Percentiles rank a stretch among this genome's conserved stretches.
Conservation (phyloP, 2,888 invertebrate species). For the Agrenia bidenticulata region DNA sequence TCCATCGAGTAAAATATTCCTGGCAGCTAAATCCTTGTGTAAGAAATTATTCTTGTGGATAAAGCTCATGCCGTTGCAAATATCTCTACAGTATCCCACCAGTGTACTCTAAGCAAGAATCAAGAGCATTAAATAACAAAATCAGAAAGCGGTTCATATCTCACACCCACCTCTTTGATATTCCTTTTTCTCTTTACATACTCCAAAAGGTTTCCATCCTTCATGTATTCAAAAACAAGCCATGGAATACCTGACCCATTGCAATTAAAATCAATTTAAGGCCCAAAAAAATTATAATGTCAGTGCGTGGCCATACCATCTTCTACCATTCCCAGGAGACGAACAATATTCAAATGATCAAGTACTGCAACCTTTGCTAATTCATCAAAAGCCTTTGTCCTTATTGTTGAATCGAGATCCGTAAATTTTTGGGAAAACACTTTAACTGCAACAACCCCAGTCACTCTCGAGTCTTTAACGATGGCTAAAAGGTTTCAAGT, state of each 20-base stretch:
- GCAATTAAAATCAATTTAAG: background rate
- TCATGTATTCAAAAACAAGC: constrained; percentile 47
- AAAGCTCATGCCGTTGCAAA: constrained; percentile 42
- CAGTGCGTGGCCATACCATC: constrained; percentile 31
- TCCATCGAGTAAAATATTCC: constrained; percentile 40
- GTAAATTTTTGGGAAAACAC: constrained; percentile 25
- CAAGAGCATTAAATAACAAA: constrained; percentile 11
- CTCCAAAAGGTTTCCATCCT: constrained; percentile 42
- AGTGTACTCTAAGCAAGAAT: constrained; percentile 29
- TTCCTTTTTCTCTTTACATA: constrained; percentile 27
- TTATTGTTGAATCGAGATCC: constrained; percentile 16
- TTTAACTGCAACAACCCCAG: constrained; percentile 41
- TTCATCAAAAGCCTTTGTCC: constrained; percentile 39
- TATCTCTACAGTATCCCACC: constrained; percentile 34
- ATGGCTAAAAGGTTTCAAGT: too few species aligned
- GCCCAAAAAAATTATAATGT: background rate
- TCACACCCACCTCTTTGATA: constrained; percentile 44
- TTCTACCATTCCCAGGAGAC: constrained; percentile 45
- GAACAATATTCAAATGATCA: constrained; percentile 46
- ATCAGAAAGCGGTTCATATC: background rate
- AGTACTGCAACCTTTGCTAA: constrained; percentile 36
- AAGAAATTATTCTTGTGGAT: constrained; percentile 36
- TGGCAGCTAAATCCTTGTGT: constrained; percentile 46
- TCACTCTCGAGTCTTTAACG: constrained; percentile 17
- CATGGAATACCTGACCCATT: constrained; percentile 41